Evolutionary conservation across 30 jellyfish, hydroid and myxozoan genomes (phyloP).

Genomic region (Aurelia aurita complex sp. Pacific): DNA sequence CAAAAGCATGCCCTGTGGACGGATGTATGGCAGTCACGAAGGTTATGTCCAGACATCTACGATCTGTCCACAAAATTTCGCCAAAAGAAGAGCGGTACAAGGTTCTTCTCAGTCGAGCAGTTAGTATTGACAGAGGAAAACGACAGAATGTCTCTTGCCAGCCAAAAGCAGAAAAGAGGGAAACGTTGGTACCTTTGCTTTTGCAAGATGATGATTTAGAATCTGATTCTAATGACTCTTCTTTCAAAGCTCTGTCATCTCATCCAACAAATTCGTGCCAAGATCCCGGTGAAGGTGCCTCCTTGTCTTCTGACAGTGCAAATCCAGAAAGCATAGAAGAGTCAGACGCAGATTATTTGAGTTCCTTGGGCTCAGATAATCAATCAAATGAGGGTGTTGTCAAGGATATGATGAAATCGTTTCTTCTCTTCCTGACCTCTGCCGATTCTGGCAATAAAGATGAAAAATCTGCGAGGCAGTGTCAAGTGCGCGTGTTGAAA

Average conservation of each 20-base stretch:
- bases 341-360: conserved; percentile 16
- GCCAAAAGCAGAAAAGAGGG: not conserved
- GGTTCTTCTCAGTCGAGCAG: conserved; percentile 26
- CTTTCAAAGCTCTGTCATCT: conserved; percentile 35
- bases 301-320: not conserved
- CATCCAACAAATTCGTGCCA: not conserved
- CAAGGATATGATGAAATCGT: conserved; percentile 8
- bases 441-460: conserved; percentile 33
- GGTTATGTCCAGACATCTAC: conserved; percentile 36
- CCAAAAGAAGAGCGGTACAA: conserved; percentile 20
- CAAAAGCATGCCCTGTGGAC: conserved; percentile 55
- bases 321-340: not conserved
- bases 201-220: conserved; percentile 12
- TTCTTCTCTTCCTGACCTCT: conserved; percentile 11
- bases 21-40: conserved; percentile 46
- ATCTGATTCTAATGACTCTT: conserved; percentile 37
- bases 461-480: conserved; percentile 25
- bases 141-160: conserved; percentile 4
- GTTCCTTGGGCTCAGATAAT: not conserved
- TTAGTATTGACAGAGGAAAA: conserved; percentile 18
- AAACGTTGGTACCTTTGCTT: conserved; percentile 25
- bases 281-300: not conserved
- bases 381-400: not conserved
- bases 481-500: conserved; percentile 12
- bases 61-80: conserved; percentile 41